A percentile compares a stretch with the other conserved stretches of the same genome.
Evolutionary conservation across 1,140 invertebrate species (phyloP).

Genomic region (Calephelis nemesis): DNA sequence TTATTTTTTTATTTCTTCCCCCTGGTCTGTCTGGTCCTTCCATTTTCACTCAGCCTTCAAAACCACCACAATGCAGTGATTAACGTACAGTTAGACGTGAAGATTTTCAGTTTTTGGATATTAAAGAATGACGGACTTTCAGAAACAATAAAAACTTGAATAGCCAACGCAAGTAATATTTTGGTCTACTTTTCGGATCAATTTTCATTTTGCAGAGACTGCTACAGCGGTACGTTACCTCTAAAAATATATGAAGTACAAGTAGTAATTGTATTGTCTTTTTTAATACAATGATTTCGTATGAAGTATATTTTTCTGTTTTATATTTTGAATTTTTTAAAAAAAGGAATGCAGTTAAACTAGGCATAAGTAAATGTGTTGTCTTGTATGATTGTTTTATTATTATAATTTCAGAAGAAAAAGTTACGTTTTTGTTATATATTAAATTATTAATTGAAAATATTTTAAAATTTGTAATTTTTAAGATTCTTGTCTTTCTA

Average conservation of each 20-base stretch:
- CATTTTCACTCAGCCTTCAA: conserved; percentile 61
- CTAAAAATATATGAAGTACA: not conserved
- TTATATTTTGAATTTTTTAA: too few species aligned
- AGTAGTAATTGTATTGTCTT: not conserved
- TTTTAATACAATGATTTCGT: too few species aligned
- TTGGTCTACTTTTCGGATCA: conserved; percentile 6
- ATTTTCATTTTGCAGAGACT: not conserved
- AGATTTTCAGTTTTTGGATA: conserved; percentile 38
- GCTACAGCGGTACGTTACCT: too few species aligned
- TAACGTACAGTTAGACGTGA: conserved; percentile 48
- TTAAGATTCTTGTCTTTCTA: too few species aligned
- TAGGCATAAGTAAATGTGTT: too few species aligned
- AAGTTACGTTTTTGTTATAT: too few species aligned
- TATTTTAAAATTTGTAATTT: too few species aligned
- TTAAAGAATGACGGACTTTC: conserved; percentile 17
- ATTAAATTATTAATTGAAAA: too few species aligned
- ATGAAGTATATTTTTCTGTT: too few species aligned
- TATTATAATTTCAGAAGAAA: too few species aligned
- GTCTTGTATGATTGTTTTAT: too few species aligned
- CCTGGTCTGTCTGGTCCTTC: conserved; percentile 69
- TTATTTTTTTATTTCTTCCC: conserved; percentile 68
- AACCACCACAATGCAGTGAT: conserved; percentile 61
- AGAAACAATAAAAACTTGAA: conserved; percentile 19
- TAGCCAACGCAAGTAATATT: conserved; percentile 7
- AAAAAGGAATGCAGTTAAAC: too few species aligned